Base-by-base conservation (phyloP, 2,888 invertebrate genomes). In the Dexiosoma caninum region DNA sequence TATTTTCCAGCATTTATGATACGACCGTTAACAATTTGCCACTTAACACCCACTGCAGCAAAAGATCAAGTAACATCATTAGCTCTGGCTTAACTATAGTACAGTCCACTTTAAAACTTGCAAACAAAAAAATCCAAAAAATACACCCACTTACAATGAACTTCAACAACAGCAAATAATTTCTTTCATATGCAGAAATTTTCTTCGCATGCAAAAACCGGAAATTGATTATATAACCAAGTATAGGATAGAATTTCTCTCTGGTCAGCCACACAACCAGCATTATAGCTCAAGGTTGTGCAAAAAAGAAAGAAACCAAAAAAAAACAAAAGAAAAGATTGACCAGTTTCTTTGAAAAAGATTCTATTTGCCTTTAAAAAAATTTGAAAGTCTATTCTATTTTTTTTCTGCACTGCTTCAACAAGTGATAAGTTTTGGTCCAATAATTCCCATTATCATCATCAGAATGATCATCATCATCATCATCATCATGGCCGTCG, bases 11-110 rank as follows among this genome's bases (percentile, higher is more conserved):
- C 35, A 76, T 60, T 76, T 67, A 27, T 53, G 74, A 55, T 74
- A 55, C 12, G 40, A 78, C 67, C 78, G 67, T 69, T 78, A 78
- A 74, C 72, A 78, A 74, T 72, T 74, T 78, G 53, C 72, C 78
- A 78, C 74, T 67, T 74, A 67, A 78, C 78, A 74, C 74, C 78
- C 78, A 78, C 78, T 42, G 8, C 21, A 19, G 7, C 4, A 40
- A n/a, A 53, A 21, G n/a, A 55, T 57, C 37, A 37, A 57, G 40
- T 46, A 66, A 40, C 66, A 16, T 32, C 6, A 55, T 64, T 64
- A 74, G n/a, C 64, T 64, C 8, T 4, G 27, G 19, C 44, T 53
- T 9, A 44, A 27, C 8, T n/a, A 10, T 19, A 74, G n/a, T n/a
- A 46, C 74, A 40, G 57, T 55, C 66, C 74, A 49, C n/a, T 64